These are phyloP conservation scores for Nomada lathburiana DNA, from an alignment of 2,888 invertebrate genomes.

Conservation along the genomic window DNA sequence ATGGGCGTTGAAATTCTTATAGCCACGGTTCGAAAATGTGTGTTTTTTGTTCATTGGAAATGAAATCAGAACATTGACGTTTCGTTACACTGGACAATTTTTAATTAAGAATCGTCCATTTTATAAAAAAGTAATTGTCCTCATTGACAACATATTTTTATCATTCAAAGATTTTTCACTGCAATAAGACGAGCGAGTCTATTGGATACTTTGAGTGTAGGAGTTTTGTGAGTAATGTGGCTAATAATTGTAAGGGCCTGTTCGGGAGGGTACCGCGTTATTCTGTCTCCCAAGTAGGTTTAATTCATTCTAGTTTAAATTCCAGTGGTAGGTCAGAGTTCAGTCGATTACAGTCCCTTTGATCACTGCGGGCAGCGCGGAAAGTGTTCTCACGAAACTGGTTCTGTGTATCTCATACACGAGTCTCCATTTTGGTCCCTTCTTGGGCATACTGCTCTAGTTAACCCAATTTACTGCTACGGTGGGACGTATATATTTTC, in stretches of 20 bases:
- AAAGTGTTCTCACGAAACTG: conserved; percentile 67
- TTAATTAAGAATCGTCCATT: too few relatives aligned
- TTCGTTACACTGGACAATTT: too few relatives aligned
- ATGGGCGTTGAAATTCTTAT: too few relatives aligned
- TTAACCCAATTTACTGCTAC: conserved; percentile 63
- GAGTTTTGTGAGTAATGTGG: conserved; percentile 5
- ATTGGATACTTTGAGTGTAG: neutral
- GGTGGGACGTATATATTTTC: conserved; percentile 30
- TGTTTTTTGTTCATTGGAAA: neutral
- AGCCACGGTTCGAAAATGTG: too few relatives aligned
- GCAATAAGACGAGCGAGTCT: neutral
- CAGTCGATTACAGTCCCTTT: conserved; percentile 69
- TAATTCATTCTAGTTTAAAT: conserved; percentile 65
- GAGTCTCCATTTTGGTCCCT: conserved; percentile 51
- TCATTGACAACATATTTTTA: too few relatives aligned
- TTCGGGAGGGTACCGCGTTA: conserved; percentile 26
- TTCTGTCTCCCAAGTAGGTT: conserved; percentile 30
- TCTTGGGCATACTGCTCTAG: conserved; percentile 43
- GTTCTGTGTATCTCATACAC: conserved; percentile 47
- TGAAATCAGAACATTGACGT: too few relatives aligned
- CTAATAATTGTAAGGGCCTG: conserved; percentile 15
- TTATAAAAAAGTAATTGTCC: too few relatives aligned
- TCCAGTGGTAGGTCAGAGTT: conserved; percentile 65
- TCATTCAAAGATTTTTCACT: neutral
- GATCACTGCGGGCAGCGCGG: conserved; percentile 62